Evolutionary conservation across 2,888 invertebrate species (phyloP), one percentile per base, ranked within the genome.

Genomic region (Chrysolina americana): DNA sequence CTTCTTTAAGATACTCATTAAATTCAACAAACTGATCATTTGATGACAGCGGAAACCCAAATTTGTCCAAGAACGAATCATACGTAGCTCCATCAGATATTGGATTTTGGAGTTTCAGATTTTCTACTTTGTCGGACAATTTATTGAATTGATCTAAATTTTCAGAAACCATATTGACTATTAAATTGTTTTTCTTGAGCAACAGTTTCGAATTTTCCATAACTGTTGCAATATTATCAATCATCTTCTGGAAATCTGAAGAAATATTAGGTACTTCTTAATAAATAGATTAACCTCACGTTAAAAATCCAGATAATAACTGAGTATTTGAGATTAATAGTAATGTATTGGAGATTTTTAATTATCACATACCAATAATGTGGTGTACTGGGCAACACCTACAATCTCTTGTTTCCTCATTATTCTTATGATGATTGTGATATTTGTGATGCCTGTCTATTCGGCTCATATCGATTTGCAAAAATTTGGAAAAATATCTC

Each of bases 81-180:
- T 44, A 44, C 8, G 8, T 44, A 44, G 44, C 44, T 44, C 44
- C 44, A 44, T 44, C 44, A 44, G 44, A 44, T 44, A 44, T 44
- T 44, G 44, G 44, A 44, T 44, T 44, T 44, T 44, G 44, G 44
- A 44, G 44, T 44, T 44, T 44, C 44, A 44, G 44, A 44, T 44
- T 44, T 44, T 44, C 44, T 44, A 44, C 44, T 44, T 44, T 44
- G 44, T 44, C 44, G 13, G 9, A 44, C 44, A 44, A 44, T 44
- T 44, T 44, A 2, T 44, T 44, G 44, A 44, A 44, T 44, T 44
- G 44, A 8, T 44, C 44, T 44, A 44, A 44, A 44, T 44, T 44
- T 44, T 44, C 44, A 44, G 44, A 5, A 44, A 44, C 44, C 44
- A 44, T 44, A 8, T 8, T 44, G 44, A 44, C 44, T 44, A 44